Base-by-base conservation (phyloP, 2,113 vertebrate species). In the Puma concolor region DNA sequence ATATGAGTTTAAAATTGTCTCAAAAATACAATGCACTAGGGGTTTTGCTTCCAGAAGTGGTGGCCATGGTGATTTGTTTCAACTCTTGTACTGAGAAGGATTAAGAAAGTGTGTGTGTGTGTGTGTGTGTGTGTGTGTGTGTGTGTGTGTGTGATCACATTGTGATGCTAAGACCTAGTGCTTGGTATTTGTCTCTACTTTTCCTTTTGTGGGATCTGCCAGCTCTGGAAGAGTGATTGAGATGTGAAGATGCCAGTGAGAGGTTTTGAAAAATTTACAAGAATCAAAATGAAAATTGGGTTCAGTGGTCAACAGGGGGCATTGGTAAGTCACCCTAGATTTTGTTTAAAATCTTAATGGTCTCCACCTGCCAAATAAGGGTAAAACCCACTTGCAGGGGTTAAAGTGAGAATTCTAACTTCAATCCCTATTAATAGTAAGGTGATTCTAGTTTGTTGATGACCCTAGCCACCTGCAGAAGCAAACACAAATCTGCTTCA, bases 1-100 rank as follows among this genome's bases (percentile, higher is more conserved):
- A 54, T 77, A 69, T 29, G 23, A 2, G 69, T 72, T 96, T 96
- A 77, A 94, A 91, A 21, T 63, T 90, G 15, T 33, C 60, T 96
- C 94, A 27, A 36, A 44, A 29, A 74, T 8, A 23, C 21, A 57
- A 63, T 44, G 10, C 2, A 15, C 29, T 8, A 44, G 23, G 12
- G 52, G 2, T 89, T 41, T 25, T 66, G 23, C 8, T 85, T 96
- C 57, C 0, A 2, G 74, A 10, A 79, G 38, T 57, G 60, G 11
- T 16, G 5, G 57, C 54, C 95, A 27, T 13, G n/a, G 5, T 27
- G 60, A 79, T 72, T 86, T 87, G 66, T 9, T 14, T 87, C 5
- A 87, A 44, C 17, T 7, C 36, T 76, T 14, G n/a, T 25, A 29
- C 2, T 21, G 7, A 79, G 25, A 11, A 33, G 14, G n/a, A 72